Percentiles rank a stretch among this genome's conserved stretches.
phyloP scores from a whole-genome alignment of 2,888 invertebrate genomes.

The Lithophane semibrunnea region DNA sequence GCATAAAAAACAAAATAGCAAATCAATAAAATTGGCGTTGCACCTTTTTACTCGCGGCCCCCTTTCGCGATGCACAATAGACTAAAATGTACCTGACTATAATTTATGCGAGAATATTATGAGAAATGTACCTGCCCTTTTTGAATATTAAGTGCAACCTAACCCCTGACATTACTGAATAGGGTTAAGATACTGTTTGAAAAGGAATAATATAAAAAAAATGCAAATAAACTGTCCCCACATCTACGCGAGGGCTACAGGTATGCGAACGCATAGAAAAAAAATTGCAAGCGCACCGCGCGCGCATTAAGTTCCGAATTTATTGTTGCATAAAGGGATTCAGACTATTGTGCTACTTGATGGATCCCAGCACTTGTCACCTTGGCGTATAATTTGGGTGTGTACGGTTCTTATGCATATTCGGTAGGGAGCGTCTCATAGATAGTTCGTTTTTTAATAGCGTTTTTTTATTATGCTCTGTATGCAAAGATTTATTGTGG shows the following conservation, averaged over 20 bases:
- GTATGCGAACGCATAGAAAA: conserved; percentile 81
- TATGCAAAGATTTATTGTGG: conserved; percentile 90
- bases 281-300: conserved; percentile 81
- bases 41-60: conserved; percentile 74
- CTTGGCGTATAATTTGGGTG: conserved; percentile 89
- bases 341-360: conserved; percentile 73
- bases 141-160: conserved; percentile 91
- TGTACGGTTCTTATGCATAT: conserved; percentile 87
- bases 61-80: conserved; percentile 85
- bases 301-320: conserved; percentile 79
- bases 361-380: conserved; percentile 87
- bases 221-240: conserved; percentile 91
- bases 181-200: conserved; percentile 90
- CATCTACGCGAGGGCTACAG: conserved; percentile 84
- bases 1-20: conserved; percentile 74
- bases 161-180: conserved; percentile 91
- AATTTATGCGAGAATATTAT: conserved; percentile 91
- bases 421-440: conserved; percentile 84
- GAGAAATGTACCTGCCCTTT: conserved; percentile 91
- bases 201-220: conserved; percentile 89
- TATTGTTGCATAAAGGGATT: conserved; percentile 66
- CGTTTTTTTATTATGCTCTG: conserved; percentile 84
- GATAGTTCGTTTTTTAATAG: conserved; percentile 89
- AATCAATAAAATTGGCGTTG: conserved; percentile 68
- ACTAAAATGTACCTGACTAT: conserved; percentile 90